phyloP scores from a whole-genome alignment of 2,888 invertebrate species.

The Calliscelio sp. region DNA sequence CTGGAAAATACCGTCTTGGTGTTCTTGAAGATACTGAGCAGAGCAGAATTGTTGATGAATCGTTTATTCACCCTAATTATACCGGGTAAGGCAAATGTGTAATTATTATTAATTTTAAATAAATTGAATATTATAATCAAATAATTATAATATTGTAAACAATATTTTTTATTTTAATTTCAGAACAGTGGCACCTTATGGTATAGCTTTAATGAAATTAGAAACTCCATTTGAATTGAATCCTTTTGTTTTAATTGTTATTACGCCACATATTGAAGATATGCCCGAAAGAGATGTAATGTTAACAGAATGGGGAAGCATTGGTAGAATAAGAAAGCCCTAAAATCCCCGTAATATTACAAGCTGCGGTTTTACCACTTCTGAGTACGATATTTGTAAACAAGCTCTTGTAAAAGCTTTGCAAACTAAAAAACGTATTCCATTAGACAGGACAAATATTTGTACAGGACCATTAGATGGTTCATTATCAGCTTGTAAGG shows the following conservation, averaged over 20 bases:
- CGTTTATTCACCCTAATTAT: conserved; percentile 80
- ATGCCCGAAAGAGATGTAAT: conserved; percentile 75
- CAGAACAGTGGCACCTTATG: conserved; percentile 80
- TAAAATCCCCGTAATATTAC: conserved; percentile 76
- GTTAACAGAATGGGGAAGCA: conserved; percentile 79
- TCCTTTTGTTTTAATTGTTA: conserved; percentile 75
- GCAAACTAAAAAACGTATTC: conserved; percentile 70
- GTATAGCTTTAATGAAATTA: conserved; percentile 79
- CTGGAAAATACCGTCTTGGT: conserved; percentile 80
- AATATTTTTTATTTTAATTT: conserved; percentile 3
- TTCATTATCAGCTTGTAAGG: conserved; percentile 86
- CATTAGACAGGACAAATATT: conserved; percentile 84
- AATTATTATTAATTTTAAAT: too few species aligned
- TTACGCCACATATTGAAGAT: conserved; percentile 73
- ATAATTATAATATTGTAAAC: too few species aligned
- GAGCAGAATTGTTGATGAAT: conserved; percentile 76
- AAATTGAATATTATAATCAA: too few species aligned
- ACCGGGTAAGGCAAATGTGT: conserved; percentile 78
- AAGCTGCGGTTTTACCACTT: conserved; percentile 77
- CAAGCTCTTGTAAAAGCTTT: conserved; percentile 73
- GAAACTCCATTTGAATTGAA: conserved; percentile 76
- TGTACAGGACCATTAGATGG: conserved; percentile 86
- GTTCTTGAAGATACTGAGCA: conserved; percentile 80
- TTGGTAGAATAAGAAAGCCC: conserved; percentile 73
- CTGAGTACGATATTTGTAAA: conserved; percentile 77